Conservation (phyloP, 2,888 invertebrate genomes). For the Noctua janthina region DNA sequence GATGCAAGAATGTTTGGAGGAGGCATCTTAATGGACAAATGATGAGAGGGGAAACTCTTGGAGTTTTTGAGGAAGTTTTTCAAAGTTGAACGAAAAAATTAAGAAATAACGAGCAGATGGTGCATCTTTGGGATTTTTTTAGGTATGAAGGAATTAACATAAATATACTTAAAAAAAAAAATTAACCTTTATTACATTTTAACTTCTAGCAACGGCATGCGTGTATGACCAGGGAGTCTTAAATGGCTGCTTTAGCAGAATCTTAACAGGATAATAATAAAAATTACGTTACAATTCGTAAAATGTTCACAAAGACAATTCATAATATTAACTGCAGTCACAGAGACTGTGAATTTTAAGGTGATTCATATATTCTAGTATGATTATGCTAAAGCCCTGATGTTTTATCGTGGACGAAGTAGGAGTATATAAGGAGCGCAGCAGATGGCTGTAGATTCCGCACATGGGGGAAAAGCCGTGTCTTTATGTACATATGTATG, state of each 20-base stretch:
- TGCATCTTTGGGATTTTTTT: not conserved
- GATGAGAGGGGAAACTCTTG: conserved; percentile 3
- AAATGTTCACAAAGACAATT: no score
- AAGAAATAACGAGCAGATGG: conserved; percentile 23
- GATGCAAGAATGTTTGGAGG: conserved; percentile 56
- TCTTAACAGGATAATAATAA: no score
- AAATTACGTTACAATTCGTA: no score
- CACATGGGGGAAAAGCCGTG: no score
- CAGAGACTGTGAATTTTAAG: no score
- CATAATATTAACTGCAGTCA: no score
- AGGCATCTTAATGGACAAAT: conserved; percentile 53
- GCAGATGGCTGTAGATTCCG: not conserved
- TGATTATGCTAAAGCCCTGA: not conserved
- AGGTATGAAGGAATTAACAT: not conserved
- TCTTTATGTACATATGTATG: not conserved
- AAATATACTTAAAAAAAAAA: no score
- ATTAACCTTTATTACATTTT: conserved; percentile 8
- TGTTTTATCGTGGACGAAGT: not conserved
- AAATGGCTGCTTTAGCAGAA: no score
- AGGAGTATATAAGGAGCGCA: not conserved
- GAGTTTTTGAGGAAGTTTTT: not conserved
- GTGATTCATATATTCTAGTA: no score
- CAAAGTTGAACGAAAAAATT: not conserved
- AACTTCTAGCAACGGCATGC: not conserved
- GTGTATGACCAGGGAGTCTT: not conserved